A percentile compares a stretch with the other conserved stretches of the same genome.
phyloP scores from a whole-genome alignment of 2,797 vertebrate species.

The Podarcis lilfordi region DNA sequence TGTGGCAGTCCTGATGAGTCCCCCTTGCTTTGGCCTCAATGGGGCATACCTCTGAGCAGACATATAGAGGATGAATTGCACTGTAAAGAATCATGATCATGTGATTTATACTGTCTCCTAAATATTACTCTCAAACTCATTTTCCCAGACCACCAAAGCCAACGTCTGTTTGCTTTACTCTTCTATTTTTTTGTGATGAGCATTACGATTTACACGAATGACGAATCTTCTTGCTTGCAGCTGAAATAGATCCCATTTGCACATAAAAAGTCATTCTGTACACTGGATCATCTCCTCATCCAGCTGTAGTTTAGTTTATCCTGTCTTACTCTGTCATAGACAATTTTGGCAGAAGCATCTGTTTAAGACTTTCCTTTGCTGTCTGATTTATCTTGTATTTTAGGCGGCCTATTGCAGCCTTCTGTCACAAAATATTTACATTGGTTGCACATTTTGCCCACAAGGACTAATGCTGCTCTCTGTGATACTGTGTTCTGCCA shows the following conservation, averaged over 20 bases:
- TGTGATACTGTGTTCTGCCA: not conserved
- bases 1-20: too few species aligned
- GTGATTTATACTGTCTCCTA: not conserved
- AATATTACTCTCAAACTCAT: not conserved
- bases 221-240: not conserved
- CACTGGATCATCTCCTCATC: not conserved
- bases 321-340: not conserved
- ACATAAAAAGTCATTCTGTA: not conserved
- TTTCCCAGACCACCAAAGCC: not conserved
- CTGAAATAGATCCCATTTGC: not conserved
- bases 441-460: not conserved
- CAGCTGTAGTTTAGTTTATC: not conserved
- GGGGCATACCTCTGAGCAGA: too few species aligned
- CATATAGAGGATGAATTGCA: too few species aligned
- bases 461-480: not conserved
- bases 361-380: not conserved
- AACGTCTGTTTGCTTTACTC: not conserved
- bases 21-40: too few species aligned
- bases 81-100: too few species aligned
- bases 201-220: not conserved
- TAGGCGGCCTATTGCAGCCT: too few species aligned
- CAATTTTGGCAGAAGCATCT: not conserved
- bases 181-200: not conserved
- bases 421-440: not conserved
- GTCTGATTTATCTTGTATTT: not conserved